Evolutionary conservation across 2,797 vertebrate species (phyloP).

Genomic region (Gadopsis marmoratus): DNA sequence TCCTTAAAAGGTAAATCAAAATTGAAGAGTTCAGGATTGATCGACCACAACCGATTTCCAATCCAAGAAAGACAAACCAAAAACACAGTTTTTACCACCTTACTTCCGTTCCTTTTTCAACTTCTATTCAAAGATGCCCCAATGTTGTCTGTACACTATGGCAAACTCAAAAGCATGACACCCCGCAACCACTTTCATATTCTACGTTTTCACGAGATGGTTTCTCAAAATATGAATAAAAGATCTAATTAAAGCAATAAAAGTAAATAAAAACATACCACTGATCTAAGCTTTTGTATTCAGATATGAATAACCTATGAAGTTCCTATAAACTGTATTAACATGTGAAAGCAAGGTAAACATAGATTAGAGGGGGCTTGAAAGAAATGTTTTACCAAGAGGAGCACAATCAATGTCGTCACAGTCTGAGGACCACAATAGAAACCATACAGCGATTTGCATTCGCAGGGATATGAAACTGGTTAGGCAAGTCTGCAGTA

Average conservation of each 20-base stretch:
- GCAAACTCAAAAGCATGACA: background rate
- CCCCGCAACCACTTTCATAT: background rate
- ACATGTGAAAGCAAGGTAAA: background rate
- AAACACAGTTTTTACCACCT: background rate
- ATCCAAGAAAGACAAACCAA: background rate
- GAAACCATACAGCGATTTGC: background rate
- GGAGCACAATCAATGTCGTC: background rate
- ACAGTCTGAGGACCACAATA: background rate
- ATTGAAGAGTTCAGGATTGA: background rate
- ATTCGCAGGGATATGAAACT: conserved; percentile 8
- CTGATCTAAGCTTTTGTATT: background rate
- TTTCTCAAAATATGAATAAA: background rate
- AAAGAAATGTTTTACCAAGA: background rate
- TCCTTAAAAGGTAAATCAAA: background rate
- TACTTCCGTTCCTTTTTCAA: background rate
- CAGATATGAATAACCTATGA: background rate
- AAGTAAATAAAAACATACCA: background rate
- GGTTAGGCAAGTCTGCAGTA: background rate
- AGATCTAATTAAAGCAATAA: background rate
- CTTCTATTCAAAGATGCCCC: background rate
- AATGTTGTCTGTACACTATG: background rate
- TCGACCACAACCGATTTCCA: background rate
- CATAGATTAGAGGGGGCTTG: background rate
- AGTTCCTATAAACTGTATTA: background rate
- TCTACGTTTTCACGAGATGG: background rate